Percentiles rank a stretch among this genome's conserved stretches.
Conservation (phyloP, 2,888 invertebrate genomes). For the Myopa testacea region DNA sequence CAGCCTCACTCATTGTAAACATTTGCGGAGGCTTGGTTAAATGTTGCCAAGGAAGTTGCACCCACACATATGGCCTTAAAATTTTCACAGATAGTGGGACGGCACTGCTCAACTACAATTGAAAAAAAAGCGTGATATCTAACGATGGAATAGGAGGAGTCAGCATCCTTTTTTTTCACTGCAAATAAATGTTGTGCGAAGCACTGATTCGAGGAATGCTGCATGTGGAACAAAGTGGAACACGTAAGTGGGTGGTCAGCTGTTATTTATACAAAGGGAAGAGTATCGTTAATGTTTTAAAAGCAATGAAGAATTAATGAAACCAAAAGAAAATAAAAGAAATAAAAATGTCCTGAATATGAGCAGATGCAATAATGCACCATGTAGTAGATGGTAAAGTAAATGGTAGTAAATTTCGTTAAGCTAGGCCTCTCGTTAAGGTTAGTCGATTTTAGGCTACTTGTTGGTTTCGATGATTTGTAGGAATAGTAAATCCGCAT, state of each 20-base stretch:
- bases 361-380: not conserved
- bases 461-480: too few relatives aligned
- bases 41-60: not conserved
- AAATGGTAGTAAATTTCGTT: not conserved
- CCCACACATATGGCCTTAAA: too few relatives aligned
- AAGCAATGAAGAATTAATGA: too few relatives aligned
- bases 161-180: conserved; percentile 22
- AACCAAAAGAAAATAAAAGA: too few relatives aligned
- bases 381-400: not conserved
- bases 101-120: not conserved
- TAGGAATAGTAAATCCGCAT: too few relatives aligned
- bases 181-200: conserved; percentile 12
- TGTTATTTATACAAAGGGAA: too few relatives aligned
- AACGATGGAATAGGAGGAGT: conserved; percentile 34
- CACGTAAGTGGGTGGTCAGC: conserved; percentile 6
- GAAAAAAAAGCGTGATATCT: not conserved
- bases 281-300: not conserved
- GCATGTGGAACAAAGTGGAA: conserved; percentile 14
- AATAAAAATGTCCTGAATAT: not conserved
- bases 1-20: not conserved
- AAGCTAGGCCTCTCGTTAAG: too few relatives aligned
- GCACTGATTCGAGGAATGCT: conserved; percentile 37
- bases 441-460: too few relatives aligned
- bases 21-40: not conserved
- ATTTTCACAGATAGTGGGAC: not conserved